Base-by-base conservation (phyloP, 2,113 vertebrate genomes). In the Forbesichthys papilliferus region DNA sequence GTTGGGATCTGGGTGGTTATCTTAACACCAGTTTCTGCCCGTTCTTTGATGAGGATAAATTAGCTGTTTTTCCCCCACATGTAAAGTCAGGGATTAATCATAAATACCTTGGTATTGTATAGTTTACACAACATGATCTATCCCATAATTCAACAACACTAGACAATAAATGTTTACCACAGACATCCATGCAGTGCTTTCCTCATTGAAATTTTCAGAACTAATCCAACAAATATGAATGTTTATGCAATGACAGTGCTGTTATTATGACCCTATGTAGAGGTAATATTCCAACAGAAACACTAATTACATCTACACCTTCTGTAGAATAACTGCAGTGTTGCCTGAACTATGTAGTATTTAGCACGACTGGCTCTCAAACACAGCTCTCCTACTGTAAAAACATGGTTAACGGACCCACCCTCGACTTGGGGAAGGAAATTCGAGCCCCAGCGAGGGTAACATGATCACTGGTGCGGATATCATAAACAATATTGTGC, bases 121-220 rank as follows among this genome's bases (percentile, higher is more conserved):
- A 86, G 66, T 84, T 71, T 77, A 89, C 85, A 82, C 80, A 80
- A 84, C 81, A 84, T 83, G 59, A 70, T 84, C 79, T 85, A 84
- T 78, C 80, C 81, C 82, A 86, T 79, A 90, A 83, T 81, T 78
- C 86, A 82, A 88, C 80, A 75, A 81, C 71, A 80, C 69, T 61
- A 58, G 80, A 90, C 88, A 83, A 75, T 81, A 75, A 78, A 61
- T 27, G 72, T 88, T 81, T 79, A 90, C 87, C 89, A 90, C 80
- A 89, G 68, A 71, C 66, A 84, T 77, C 72, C 64, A 82, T 86
- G 79, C 86, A 87, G 88, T 88, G 87, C 75, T 83, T 63, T 77
- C 79, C 76, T 79, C 69, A 11, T 42, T 64, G 61, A 60, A 27
- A 54, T 60, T 48, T 48, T 62, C 46, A 76, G 61, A 56, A 70